Evolutionary conservation across 2,113 vertebrate genomes (phyloP).

Genomic region (Hirundichthys speculiger): DNA sequence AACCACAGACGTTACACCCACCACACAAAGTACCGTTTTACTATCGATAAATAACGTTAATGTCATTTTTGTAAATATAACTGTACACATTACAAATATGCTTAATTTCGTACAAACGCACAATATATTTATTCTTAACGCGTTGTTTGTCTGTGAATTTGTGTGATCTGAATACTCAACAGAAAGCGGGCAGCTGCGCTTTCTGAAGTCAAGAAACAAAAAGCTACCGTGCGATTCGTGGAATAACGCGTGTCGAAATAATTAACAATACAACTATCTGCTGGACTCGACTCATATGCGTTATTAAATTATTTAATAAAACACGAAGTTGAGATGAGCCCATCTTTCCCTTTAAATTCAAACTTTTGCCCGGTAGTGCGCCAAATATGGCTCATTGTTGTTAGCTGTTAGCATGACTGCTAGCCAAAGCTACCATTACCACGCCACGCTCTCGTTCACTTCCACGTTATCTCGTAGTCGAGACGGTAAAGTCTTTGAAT

Average conservation of each 20-base stretch:
- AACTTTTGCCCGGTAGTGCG: conserved; percentile 77
- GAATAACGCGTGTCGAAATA: conserved; percentile 11
- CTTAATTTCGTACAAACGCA: fast-evolving
- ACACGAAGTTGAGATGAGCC: not conserved
- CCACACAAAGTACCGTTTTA: conserved; percentile 6
- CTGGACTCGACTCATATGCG: fast-evolving
- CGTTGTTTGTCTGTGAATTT: not conserved
- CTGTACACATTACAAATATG: fast-evolving
- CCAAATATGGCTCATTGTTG: conserved; percentile 80
- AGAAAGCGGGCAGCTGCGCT: conserved; percentile 59
- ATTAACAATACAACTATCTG: not conserved
- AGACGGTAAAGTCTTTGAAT: conserved; percentile 44
- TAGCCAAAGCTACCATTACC: conserved; percentile 62
- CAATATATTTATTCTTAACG: too few species aligned
- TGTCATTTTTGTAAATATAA: not conserved
- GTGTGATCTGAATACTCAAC: conserved; percentile 12
- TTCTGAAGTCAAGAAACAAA: conserved; percentile 73
- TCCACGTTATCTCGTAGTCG: conserved; percentile 81
- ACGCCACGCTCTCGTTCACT: conserved; percentile 78
- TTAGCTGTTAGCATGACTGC: conserved; percentile 77
- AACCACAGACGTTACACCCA: conserved; percentile 22
- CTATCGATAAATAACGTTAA: not conserved
- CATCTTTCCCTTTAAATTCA: conserved; percentile 50
- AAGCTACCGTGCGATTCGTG: conserved; percentile 68
- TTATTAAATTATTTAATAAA: not conserved